Evolutionary conservation across 2,113 vertebrate genomes (phyloP).

Genomic region (Oncorhynchus nerka): DNA sequence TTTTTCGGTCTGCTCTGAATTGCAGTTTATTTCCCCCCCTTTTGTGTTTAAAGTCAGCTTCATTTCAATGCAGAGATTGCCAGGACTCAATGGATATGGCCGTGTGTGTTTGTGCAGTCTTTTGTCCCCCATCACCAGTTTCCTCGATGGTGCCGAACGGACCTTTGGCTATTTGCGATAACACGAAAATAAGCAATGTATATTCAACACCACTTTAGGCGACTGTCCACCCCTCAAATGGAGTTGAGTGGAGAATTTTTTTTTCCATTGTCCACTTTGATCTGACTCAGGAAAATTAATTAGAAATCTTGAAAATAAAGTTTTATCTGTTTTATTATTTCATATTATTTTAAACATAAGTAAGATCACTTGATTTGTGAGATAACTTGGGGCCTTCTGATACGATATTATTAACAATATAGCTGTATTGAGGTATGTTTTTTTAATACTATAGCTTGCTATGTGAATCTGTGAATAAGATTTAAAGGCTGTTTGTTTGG

Average conservation of each 20-base stretch:
- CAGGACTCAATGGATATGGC: neutral
- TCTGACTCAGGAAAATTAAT: slow-evolving; percentile 22
- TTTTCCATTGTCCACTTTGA: slow-evolving; percentile 5
- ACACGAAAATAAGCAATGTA: slow-evolving; percentile 10
- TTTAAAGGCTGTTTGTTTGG: too few relatives aligned
- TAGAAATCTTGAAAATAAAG: slow-evolving; percentile 11
- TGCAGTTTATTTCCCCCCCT: slow-evolving; percentile 25
- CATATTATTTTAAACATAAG: slow-evolving; percentile 12
- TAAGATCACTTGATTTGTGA: slow-evolving; percentile 18
- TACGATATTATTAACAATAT: neutral
- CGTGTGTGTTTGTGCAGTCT: neutral
- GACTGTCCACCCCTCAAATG: neutral
- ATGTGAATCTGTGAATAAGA: too few relatives aligned
- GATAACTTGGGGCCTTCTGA: neutral
- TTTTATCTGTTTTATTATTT: slow-evolving; percentile 21
- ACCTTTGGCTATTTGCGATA: slow-evolving; percentile 20
- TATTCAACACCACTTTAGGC: slow-evolving; percentile 28
- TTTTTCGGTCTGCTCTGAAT: slow-evolving; percentile 33
- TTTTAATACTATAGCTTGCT: too few relatives aligned
- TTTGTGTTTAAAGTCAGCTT: slow-evolving; percentile 33
- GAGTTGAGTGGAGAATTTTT: slow-evolving; percentile 2
- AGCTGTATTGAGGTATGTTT: too few relatives aligned
- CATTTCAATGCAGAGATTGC: slow-evolving; percentile 28
- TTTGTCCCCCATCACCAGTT: neutral
- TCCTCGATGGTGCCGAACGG: neutral